Base-by-base conservation (phyloP, 1,140 invertebrate species). In the Aphelenchoides avenae region DNA sequence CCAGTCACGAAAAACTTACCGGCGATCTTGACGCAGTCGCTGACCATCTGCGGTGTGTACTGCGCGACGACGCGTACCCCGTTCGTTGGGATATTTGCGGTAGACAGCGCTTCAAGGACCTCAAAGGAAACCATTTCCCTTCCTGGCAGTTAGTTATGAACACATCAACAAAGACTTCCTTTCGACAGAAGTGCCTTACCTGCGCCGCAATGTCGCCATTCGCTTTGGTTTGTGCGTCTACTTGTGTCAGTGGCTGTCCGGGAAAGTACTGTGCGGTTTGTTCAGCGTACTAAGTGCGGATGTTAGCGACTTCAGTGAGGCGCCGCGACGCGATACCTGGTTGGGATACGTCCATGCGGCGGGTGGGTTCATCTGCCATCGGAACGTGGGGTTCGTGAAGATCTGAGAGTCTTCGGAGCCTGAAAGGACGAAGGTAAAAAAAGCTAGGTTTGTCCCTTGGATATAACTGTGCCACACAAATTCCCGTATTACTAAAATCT, bases 11-110 rank as follows among this genome's bases (percentile, higher is more conserved):
- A n/a, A n/a, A n/a, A n/a, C n/a, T n/a, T 52, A 24, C 47, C 47
- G 24, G 50, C 48, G 20, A 52, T 52, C 5, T 52, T 52, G 13
- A 52, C 50, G 24, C 50, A 52, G 27, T 52, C 50, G 7, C 44
- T 53, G 50, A 52, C 5, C 48, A 54, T 52, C 50, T 52, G 50
- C 3, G 50, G 47, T 20, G 18, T 15, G 24, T 52, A 52, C 24
- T 53, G 24, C 5, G 44, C 13, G n/a, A 13, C 26, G 1, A 52
- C 44, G 3, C 44, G 13, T 3, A 52, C 52, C 29, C 27, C 27
- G 3, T 51, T 54, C 2, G 50, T 52, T 11, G 50, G 50, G 11
- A 52, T 20, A 24, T 56, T 29, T 42, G 24, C 33, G 11, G 13
- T 24, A 13, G 50, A 18, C 11, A 52, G 46, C 1, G 49, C 46